Percentiles rank a stretch among this genome's conserved stretches.
Evolutionary conservation across 2,888 invertebrate genomes (phyloP).

Genomic region (Anarsia innoxiella): DNA sequence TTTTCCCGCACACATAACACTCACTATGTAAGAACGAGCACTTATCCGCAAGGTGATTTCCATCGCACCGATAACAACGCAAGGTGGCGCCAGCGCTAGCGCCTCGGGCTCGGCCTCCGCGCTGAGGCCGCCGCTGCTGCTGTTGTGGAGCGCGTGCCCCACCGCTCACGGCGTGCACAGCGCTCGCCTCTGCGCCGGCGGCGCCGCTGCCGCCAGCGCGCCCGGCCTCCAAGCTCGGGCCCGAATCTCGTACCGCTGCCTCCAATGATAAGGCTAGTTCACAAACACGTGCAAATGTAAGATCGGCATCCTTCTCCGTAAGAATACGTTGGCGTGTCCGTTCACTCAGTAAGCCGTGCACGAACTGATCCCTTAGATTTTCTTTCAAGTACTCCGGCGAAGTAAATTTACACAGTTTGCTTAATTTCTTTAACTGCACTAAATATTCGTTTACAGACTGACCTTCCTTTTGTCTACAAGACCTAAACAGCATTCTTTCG

Average conservation of each 20-base stretch:
- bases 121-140: not conserved
- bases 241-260: not conserved
- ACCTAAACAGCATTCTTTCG: no score
- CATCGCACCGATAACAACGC: constrained; percentile 7
- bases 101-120: not conserved
- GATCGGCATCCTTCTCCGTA: not conserved
- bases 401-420: no score
- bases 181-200: not conserved
- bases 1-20: constrained; percentile 11
- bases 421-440: no score
- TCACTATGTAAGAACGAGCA: constrained; percentile 11
- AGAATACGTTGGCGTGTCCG: not conserved
- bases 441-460: no score
- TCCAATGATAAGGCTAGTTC: not conserved
- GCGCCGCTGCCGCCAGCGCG: no score
- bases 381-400: no score
- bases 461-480: no score
- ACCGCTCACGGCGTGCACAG: not conserved
- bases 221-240: no score
- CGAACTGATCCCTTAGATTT: no score
- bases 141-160: not conserved
- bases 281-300: not conserved
- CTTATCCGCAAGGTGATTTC: constrained; percentile 4
- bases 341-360: not conserved
- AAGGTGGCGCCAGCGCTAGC: constrained; percentile 3